Conservation (phyloP, 1,140 invertebrate genomes). For the Ptiloglossa arizonensis region DNA sequence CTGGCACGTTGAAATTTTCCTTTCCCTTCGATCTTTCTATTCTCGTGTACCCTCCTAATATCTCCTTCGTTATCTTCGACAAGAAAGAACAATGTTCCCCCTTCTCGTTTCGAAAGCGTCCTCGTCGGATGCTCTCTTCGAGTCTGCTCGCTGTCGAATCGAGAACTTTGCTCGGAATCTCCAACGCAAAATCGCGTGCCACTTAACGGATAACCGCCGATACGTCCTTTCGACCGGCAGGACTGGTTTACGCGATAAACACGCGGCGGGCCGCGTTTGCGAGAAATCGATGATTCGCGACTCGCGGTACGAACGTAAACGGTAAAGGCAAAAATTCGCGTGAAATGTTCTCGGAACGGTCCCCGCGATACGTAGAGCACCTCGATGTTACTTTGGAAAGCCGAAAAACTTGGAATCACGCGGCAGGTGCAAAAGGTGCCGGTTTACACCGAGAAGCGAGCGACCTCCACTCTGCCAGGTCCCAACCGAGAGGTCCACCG, state of each 20-base stretch:
- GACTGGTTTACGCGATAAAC: constrained; percentile 27
- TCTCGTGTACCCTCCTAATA: neutral
- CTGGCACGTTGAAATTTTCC: neutral
- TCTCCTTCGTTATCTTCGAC: neutral
- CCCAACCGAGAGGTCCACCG: constrained; percentile 46
- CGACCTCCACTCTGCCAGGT: constrained; percentile 34
- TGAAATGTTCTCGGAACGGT: neutral
- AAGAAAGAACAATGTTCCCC: neutral
- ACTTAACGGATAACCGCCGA: constrained; percentile 29
- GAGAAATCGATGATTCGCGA: neutral
- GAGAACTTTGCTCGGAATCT: neutral
- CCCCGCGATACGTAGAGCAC: neutral
- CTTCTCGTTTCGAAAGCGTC: neutral
- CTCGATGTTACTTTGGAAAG: neutral
- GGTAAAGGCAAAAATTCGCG: neutral
- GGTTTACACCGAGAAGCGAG: constrained; percentile 41
- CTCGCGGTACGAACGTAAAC: neutral
- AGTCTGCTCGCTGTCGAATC: neutral
- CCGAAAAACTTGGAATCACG: constrained; percentile 37
- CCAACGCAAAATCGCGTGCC: constrained; percentile 16
- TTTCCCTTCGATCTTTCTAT: too few species aligned
- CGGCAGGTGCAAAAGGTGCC: constrained; percentile 62
- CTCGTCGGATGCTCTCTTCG: too few species aligned
- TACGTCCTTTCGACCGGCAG: neutral
- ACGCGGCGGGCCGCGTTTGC: neutral